Percentiles rank a stretch among this genome's conserved stretches.
phyloP scores from a whole-genome alignment of 2,797 vertebrate genomes.

The Poecilia gillii region DNA sequence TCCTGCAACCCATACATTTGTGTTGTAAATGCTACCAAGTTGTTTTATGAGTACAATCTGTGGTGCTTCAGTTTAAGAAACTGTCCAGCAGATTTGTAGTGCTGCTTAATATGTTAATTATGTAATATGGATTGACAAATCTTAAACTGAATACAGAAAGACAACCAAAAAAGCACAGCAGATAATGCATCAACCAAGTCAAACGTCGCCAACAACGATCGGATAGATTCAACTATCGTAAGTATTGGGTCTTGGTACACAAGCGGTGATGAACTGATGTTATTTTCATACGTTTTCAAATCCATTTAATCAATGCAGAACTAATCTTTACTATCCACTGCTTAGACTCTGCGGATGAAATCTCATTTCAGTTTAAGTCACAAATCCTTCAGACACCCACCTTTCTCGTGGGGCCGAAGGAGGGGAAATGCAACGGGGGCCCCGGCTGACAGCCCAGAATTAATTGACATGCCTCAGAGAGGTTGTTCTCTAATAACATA shows the following conservation, averaged over 20 bases:
- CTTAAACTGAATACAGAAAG: not conserved
- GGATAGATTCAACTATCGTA: not conserved
- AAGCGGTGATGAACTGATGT: not conserved
- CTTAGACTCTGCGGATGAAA: slow-evolving; percentile 32
- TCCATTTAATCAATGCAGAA: slow-evolving; percentile 8
- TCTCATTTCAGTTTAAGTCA: slow-evolving; percentile 56
- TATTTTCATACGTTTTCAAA: slow-evolving; percentile 1
- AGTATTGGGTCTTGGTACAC: not conserved
- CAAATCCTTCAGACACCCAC: slow-evolving; percentile 70
- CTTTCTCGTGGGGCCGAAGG: slow-evolving; percentile 68
- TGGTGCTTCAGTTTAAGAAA: not conserved
- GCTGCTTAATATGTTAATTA: not conserved
- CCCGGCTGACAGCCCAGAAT: slow-evolving; percentile 86
- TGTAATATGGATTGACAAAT: not conserved
- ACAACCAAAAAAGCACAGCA: not conserved
- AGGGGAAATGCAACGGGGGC: slow-evolving; percentile 59
- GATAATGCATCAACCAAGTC: not conserved
- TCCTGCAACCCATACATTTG: not conserved
- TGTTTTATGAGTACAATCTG: not conserved
- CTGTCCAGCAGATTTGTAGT: not conserved
- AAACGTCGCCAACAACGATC: not conserved
- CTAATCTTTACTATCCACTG: not conserved
- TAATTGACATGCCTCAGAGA: slow-evolving; percentile 88
- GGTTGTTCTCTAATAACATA: slow-evolving; percentile 95
- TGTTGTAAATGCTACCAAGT: not conserved